Conservation (phyloP, 2,113 vertebrate genomes). For the Phrynosoma platyrhinos region DNA sequence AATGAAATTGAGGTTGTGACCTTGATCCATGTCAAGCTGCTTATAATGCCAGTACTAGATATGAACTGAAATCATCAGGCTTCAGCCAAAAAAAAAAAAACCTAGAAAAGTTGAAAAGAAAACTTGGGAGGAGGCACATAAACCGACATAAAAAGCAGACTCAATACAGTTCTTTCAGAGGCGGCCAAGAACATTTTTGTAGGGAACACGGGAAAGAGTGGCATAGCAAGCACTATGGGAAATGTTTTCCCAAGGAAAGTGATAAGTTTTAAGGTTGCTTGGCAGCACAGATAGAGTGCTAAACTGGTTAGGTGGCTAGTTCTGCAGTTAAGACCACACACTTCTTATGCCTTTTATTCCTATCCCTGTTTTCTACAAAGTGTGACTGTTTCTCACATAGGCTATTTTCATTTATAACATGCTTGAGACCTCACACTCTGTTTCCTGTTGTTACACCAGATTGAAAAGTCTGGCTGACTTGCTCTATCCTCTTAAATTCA, state of each 20-base stretch:
- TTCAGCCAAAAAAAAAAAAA: neutral
- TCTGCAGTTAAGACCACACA: neutral
- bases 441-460: conserved; percentile 66
- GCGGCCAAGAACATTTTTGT: neutral
- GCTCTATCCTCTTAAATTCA: conserved; percentile 53
- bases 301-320: no score
- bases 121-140: neutral
- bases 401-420: conserved; percentile 50
- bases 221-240: neutral
- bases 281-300: neutral
- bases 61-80: neutral
- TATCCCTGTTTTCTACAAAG: conserved; percentile 24
- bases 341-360: neutral
- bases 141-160: neutral
- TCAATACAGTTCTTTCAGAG: neutral
- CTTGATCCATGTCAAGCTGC: neutral
- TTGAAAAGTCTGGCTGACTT: conserved; percentile 52
- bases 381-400: conserved; percentile 43
- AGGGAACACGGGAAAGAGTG: neutral
- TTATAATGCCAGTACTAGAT: neutral
- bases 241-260: neutral
- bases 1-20: neutral
- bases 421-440: conserved; percentile 69
- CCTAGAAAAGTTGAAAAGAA: neutral
- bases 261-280: neutral